Evolutionary conservation across 2,113 vertebrate species (phyloP), one percentile per base, ranked within the genome.

Genomic region (Forbesichthys papilliferus): DNA sequence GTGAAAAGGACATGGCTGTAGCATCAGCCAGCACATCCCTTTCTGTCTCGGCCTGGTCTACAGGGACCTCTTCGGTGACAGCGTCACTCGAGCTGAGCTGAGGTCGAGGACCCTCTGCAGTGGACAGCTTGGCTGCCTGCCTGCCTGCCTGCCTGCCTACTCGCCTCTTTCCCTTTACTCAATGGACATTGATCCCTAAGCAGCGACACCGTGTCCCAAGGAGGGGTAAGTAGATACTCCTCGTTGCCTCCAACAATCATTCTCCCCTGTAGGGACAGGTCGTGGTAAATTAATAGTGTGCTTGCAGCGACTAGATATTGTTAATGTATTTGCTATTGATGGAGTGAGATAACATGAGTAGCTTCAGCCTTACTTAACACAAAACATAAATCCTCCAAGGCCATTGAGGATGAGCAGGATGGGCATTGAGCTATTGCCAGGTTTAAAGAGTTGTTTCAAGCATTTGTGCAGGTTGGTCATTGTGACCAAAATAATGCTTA

Each of bases 321-420:
- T 92, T 94, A 94, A 95, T 94, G 92, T 92, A 92, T 93, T 92
- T 88, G 64, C 87, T 94, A 94, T 92, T 93, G 94, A 94, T 93
- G 90, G 88, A 92, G 91, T 87, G 92, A 85, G 92, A 94, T 93
- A 95, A 95, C 93, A 94, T 79, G 91, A 94, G 93, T 93, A 92
- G 89, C 93, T 94, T 93, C 92, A 92, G 89, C 89, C 90, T 94
- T 94, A 92, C 91, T 95, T 93, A 94, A 95, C 94, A 94, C 89
- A 94, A 93, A 92, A 91, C 93, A 94, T 93, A 93, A 91, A 92
- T 95, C 93, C 92, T 92, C 86, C 71, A 86, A 90, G 88, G 84
- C 90, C 83, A 75, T 65, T 68, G 89, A 90, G 86, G 87, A 87
- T 84, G 59, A 83, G 77, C 55, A 56, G 66, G 61, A 70, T 56